Evolutionary conservation across 1,140 invertebrate genomes (phyloP).

Genomic region (Heliconius hermathena): DNA sequence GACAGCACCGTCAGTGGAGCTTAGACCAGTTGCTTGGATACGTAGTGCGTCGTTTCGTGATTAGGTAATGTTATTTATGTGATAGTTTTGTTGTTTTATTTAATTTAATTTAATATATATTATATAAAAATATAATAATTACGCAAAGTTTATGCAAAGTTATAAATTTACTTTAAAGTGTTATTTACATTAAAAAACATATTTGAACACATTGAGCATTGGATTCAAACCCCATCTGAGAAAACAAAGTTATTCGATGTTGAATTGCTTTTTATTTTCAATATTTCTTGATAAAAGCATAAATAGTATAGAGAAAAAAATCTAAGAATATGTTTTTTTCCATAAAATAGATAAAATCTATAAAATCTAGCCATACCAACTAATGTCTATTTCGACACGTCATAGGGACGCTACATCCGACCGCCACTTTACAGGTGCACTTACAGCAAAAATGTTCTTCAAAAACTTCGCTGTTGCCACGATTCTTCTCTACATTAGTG

Average conservation of each 20-base stretch:
- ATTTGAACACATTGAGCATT: too few species aligned
- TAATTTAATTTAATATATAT: neutral
- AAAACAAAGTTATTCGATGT: too few species aligned
- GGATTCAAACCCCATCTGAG: too few species aligned
- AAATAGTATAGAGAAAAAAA: too few species aligned
- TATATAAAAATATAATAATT: too few species aligned
- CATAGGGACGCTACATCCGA: slow-evolving; percentile 22
- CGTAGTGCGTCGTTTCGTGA: neutral
- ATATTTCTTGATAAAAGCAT: too few species aligned
- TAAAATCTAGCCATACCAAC: neutral
- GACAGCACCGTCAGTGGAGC: neutral
- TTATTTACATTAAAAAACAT: too few species aligned
- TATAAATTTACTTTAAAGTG: too few species aligned
- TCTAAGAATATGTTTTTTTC: too few species aligned
- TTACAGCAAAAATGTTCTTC: slow-evolving; percentile 39
- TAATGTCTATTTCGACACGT: slow-evolving; percentile 24
- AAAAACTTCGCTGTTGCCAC: neutral
- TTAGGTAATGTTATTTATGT: neutral
- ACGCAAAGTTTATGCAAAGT: too few species aligned
- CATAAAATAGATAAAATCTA: too few species aligned
- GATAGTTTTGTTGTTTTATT: neutral
- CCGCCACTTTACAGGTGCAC: slow-evolving; percentile 32
- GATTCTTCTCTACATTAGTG: neutral
- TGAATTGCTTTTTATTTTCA: too few species aligned
- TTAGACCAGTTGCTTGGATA: neutral